phyloP scores from a whole-genome alignment of 2,113 vertebrate species.

The Phycodurus eques region DNA sequence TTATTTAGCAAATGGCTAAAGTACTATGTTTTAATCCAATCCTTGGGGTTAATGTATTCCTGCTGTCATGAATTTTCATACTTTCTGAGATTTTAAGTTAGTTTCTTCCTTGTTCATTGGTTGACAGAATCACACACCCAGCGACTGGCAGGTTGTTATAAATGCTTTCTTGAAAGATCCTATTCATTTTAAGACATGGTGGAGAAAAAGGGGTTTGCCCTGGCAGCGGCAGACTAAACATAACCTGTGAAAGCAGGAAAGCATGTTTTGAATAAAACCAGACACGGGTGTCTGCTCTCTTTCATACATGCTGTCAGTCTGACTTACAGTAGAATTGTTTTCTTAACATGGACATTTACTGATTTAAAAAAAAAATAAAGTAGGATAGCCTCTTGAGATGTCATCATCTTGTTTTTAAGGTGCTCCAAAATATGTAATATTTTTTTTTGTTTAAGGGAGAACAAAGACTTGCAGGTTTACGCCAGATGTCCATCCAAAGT shows the following conservation, averaged over 20 bases:
- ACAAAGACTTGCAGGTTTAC: background rate
- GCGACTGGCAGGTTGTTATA: slow-evolving; percentile 25
- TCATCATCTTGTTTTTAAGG: background rate
- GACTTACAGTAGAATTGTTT: slow-evolving; percentile 8
- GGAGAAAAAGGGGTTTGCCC: slow-evolving; percentile 26
- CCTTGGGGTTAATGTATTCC: background rate
- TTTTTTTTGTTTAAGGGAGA: background rate
- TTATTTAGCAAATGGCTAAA: background rate
- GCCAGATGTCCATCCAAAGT: background rate
- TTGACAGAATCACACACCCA: background rate
- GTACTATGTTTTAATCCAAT: background rate
- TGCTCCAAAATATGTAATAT: background rate
- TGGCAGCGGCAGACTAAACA: slow-evolving; percentile 53
- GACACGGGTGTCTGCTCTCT: slow-evolving; percentile 1
- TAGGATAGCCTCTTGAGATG: background rate
- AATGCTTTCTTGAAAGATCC: slow-evolving; percentile 23
- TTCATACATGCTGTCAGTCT: background rate
- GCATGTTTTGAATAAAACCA: slow-evolving; percentile 20
- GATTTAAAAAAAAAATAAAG: too few relatives aligned
- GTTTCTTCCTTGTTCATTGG: slow-evolving; percentile 1
- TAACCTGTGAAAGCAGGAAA: slow-evolving; percentile 34
- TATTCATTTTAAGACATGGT: slow-evolving; percentile 37
- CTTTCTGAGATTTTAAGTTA: slow-evolving; percentile 10
- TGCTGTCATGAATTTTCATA: background rate
- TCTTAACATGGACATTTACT: background rate